Conservation (phyloP, 2,113 vertebrate genomes). For the Salvelinus alpinus region DNA sequence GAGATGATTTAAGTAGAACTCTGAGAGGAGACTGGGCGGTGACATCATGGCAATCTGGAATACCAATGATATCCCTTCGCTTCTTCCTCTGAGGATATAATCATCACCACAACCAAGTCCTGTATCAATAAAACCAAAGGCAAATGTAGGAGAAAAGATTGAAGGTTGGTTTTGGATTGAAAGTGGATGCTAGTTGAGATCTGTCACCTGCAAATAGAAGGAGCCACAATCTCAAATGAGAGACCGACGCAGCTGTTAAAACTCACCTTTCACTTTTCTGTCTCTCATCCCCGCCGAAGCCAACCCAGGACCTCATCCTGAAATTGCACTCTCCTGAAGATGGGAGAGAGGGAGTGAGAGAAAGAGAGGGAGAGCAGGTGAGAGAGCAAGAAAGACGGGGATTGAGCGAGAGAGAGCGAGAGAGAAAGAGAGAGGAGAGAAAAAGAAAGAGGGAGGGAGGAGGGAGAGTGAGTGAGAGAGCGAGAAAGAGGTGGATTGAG, state of each 20-base stretch:
- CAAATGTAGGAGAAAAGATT: not conserved
- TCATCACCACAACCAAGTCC: conserved; percentile 25
- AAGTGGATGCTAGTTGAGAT: conserved; percentile 25
- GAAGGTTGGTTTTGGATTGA: conserved; percentile 20
- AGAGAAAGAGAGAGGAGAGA: conserved; percentile 13
- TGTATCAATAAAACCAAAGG: conserved; percentile 13
- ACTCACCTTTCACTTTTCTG: conserved; percentile 70
- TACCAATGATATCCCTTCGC: conserved; percentile 38
- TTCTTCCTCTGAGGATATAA: conserved; percentile 48
- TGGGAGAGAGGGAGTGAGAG: not conserved
- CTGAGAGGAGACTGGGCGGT: conserved; percentile 33
- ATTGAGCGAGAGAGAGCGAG: conserved; percentile 1
- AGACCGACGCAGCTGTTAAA: conserved; percentile 52
- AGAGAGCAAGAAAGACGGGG: conserved; percentile 8
- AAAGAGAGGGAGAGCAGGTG: not conserved
- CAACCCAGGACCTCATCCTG: conserved; percentile 55
- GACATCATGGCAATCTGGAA: conserved; percentile 41
- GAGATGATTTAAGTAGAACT: conserved; percentile 38
- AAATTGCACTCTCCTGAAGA: conserved; percentile 51
- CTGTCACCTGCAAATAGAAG: conserved; percentile 53
- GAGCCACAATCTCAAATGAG: conserved; percentile 42
- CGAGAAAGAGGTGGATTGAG: conserved; percentile 7
- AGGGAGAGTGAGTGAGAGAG: not conserved
- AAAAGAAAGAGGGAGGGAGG: too few species aligned
- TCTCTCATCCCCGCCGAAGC: conserved; percentile 60